Base-by-base conservation (phyloP, 2,888 invertebrate species). In the Leptarthrus brevirostris region DNA sequence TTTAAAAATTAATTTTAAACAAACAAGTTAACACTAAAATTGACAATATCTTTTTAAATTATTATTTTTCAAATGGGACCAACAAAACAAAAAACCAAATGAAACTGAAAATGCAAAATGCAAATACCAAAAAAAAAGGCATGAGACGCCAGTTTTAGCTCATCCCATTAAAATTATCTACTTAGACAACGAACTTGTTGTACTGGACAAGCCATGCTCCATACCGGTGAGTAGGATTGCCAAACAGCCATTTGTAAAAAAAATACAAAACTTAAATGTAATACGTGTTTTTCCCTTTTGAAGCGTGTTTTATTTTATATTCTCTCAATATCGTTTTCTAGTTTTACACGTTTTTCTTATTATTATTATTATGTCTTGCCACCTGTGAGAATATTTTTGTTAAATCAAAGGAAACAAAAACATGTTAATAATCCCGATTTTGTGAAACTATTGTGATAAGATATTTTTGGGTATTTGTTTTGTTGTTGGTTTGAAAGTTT, bases 121-220 rank as follows among this genome's bases (percentile, higher is more conserved):
- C 6, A 24, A 18, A 52, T n/a, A 53, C 36, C 26, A 26, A 36
- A 44, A 40, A 69, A 75, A 18, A 73, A 92, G 93, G 89, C 94
- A 95, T 88, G 95, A 95, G 88, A 92, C 93, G 83, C 93, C 94
- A 83, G 93, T 95, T 84, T 89, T 92, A 86, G 91, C 91, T 86
- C 89, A 90, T 86, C 88, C 89, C 84, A 91, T 95, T 86, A 90
- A 91, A 87, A 90, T 95, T 86, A 89, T 95, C 85, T 90, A 91
- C 86, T 90, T 93, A 85, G 92, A 92, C 85, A 92, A 93, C 81
- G 93, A 95, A 83, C 87, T 94, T 82, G 89, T 95, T 84, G 95
- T 95, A 85, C 89, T 95, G 87, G 93, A 95, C 88, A 95, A 95
- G 88, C 95, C 94, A 83, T 91, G 93, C 85, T 94, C 94, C 81